Conservation (phyloP, 2,888 invertebrate species). For the Dasysyrphus tricinctus region DNA sequence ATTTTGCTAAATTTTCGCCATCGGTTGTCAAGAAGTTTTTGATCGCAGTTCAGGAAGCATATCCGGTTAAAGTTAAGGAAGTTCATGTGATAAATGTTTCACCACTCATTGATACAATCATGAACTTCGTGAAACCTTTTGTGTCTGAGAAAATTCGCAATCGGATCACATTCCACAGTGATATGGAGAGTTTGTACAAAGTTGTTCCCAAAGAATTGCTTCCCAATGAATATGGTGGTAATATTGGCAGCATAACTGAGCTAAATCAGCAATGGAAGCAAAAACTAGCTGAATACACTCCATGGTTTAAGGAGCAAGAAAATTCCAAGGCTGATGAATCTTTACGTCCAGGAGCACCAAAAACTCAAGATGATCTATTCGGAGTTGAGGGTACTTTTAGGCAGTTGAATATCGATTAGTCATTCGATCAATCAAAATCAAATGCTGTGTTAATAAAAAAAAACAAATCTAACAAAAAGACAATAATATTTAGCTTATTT, state of each 20-base stretch:
- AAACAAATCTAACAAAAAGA: background rate
- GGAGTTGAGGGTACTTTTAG: conserved; percentile 96
- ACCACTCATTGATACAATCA: conserved; percentile 92
- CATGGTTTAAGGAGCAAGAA: conserved; percentile 93
- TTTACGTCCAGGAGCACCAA: conserved; percentile 92
- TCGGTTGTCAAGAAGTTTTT: conserved; percentile 92
- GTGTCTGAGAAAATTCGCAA: conserved; percentile 94
- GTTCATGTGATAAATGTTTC: conserved; percentile 94
- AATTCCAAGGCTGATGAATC: conserved; percentile 90
- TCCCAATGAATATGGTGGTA: conserved; percentile 93
- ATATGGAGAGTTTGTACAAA: conserved; percentile 90
- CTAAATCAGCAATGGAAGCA: conserved; percentile 91
- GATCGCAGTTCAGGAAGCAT: conserved; percentile 94
- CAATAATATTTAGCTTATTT: conserved; percentile 66
- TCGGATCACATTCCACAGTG: conserved; percentile 91
- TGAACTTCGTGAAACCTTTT: conserved; percentile 93
- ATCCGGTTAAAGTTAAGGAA: conserved; percentile 94
- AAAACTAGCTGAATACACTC: conserved; percentile 89
- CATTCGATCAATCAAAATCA: background rate
- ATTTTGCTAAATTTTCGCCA: conserved; percentile 93
- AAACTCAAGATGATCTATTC: conserved; percentile 93
- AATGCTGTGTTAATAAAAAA: conserved; percentile 32
- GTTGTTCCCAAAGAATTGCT: conserved; percentile 91
- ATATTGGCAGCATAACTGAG: conserved; percentile 88
- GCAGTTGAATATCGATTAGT: conserved; percentile 91